phyloP scores from a whole-genome alignment of 37 sponge, comb jelly and placozoan species.

The Cladorhizidae sp. region DNA sequence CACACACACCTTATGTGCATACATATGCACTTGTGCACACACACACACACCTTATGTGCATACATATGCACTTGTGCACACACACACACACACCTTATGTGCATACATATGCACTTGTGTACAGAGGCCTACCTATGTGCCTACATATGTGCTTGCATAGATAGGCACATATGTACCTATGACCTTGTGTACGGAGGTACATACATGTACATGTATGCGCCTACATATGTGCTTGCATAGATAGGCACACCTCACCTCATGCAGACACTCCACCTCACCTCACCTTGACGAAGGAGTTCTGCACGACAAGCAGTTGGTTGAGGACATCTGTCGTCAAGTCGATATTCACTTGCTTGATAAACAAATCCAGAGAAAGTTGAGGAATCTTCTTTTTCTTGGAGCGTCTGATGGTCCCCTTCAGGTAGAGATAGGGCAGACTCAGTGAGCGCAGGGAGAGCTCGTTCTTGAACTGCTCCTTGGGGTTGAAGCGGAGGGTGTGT shows the following conservation, averaged over 20 bases:
- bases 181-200: no score
- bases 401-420: slow-evolving; percentile 32
- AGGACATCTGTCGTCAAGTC: slow-evolving; percentile 75
- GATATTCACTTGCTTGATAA: slow-evolving; percentile 59
- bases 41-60: no score
- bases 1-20: no score
- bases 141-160: no score
- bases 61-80: no score
- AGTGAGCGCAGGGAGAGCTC: slow-evolving; percentile 60
- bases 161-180: no score
- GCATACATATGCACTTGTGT: no score
- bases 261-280: no score
- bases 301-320: slow-evolving; percentile 75
- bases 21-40: no score
- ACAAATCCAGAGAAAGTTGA: slow-evolving; percentile 25
- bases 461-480: slow-evolving; percentile 60
- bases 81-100: no score
- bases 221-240: neutral
- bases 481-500: slow-evolving; percentile 54
- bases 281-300: slow-evolving; percentile 80
- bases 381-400: slow-evolving; percentile 19
- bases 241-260: no score
- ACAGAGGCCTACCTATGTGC: no score
- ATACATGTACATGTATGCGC: neutral
- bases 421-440: slow-evolving; percentile 45